phyloP scores from a whole-genome alignment of 2,797 vertebrate genomes.

The Phaenicophaeus curvirostris region DNA sequence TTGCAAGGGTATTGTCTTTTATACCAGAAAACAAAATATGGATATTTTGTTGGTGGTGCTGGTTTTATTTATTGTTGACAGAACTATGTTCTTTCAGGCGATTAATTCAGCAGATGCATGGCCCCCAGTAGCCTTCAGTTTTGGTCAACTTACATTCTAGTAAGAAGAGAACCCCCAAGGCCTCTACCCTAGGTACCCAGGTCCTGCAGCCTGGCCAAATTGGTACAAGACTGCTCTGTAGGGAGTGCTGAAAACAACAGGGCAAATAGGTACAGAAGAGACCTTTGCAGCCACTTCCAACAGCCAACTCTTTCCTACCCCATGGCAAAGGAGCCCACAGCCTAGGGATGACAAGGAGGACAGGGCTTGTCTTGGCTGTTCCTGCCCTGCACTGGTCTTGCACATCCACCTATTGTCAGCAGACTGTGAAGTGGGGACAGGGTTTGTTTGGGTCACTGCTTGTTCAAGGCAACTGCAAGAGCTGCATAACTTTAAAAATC shows the following conservation, averaged over 20 bases:
- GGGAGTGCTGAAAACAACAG: not conserved
- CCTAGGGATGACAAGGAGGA: not conserved
- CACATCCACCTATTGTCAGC: not conserved
- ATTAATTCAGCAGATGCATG: not conserved
- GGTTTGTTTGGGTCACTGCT: not conserved
- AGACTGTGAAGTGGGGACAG: not conserved
- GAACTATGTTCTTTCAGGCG: not conserved
- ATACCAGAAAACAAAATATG: not conserved
- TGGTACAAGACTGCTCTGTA: fast-evolving
- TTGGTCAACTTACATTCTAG: not conserved
- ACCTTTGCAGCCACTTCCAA: not conserved
- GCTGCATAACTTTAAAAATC: not conserved
- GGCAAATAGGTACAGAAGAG: not conserved
- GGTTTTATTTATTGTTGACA: not conserved
- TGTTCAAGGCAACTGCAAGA: not conserved
- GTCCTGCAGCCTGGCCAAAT: not conserved
- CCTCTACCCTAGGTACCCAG: not conserved
- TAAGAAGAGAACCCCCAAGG: not conserved
- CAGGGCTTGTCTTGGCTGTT: not conserved
- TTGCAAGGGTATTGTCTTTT: not conserved
- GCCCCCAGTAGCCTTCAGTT: not conserved
- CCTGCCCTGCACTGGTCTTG: not conserved
- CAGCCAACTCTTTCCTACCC: not conserved
- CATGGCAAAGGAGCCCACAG: not conserved
- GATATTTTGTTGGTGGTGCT: not conserved